Evolutionary conservation across 2,797 vertebrate genomes (phyloP).

Genomic region (Oreochromis grahami): DNA sequence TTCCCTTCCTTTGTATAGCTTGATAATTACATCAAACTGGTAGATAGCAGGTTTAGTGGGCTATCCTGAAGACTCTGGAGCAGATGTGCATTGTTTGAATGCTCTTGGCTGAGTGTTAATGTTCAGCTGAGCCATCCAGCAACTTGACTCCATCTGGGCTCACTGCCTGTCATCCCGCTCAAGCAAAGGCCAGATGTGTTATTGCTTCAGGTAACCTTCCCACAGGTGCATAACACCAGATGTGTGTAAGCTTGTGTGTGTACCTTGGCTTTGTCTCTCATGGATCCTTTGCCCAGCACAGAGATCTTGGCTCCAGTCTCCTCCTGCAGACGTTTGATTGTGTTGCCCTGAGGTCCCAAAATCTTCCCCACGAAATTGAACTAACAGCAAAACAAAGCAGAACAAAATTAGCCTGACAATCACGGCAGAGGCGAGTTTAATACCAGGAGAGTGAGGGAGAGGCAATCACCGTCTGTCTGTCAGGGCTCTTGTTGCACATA

Average conservation of each 20-base stretch:
- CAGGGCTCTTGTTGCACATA: background rate
- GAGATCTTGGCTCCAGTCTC: constrained; percentile 98
- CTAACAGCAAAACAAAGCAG: constrained; percentile 66
- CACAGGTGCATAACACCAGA: constrained; percentile 20
- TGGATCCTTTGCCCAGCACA: constrained; percentile 95
- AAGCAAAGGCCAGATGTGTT: constrained; percentile 39
- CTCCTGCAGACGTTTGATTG: constrained; percentile 97
- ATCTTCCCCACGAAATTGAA: constrained; percentile 99
- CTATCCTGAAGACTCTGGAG: constrained; percentile 4
- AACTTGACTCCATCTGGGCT: constrained; percentile 45
- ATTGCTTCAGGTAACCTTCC: constrained; percentile 23
- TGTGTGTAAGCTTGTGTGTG: background rate
- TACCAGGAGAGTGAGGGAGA: background rate
- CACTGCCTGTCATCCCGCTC: constrained; percentile 3
- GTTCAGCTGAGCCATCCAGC: background rate
- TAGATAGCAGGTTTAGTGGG: background rate
- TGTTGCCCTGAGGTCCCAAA: constrained; percentile 97
- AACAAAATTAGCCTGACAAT: constrained; percentile 4
- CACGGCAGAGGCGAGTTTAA: background rate
- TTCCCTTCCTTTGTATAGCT: background rate
- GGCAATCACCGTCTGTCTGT: constrained; percentile 5
- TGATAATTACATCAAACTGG: constrained; percentile 6
- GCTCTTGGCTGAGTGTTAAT: constrained; percentile 34
- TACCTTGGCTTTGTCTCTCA: constrained; percentile 98
- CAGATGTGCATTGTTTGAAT: constrained; percentile 19